Evolutionary conservation across 2,888 invertebrate genomes (phyloP).

Genomic region (Plebejus argus): DNA sequence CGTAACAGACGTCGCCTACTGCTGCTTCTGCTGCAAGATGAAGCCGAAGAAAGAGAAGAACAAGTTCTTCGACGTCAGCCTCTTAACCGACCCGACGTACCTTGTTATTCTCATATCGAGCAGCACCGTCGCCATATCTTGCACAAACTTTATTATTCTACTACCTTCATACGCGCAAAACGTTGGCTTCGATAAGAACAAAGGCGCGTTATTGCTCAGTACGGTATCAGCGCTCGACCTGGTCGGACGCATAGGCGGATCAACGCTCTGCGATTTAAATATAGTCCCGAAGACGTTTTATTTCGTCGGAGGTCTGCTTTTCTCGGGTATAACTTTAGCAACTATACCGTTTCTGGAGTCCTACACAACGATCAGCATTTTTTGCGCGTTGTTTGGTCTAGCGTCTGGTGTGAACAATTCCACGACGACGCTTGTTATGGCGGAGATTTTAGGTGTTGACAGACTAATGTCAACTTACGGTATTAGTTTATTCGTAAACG

Average conservation of each 20-base stretch:
- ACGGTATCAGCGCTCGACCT: conserved; percentile 90
- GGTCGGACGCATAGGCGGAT: conserved; percentile 91
- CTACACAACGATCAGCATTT: conserved; percentile 83
- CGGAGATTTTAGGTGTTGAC: conserved; percentile 92
- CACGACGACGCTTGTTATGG: conserved; percentile 92
- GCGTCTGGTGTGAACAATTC: conserved; percentile 92
- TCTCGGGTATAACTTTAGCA: conserved; percentile 88
- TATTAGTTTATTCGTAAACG: conserved; percentile 92
- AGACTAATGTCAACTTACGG: conserved; percentile 92
- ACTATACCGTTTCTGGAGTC: conserved; percentile 84
- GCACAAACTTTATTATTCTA: conserved; percentile 92
- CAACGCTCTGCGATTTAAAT: conserved; percentile 89
- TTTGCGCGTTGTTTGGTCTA: conserved; percentile 89
- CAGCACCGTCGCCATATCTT: conserved; percentile 92
- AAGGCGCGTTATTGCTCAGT: conserved; percentile 87
- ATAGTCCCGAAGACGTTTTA: conserved; percentile 90
- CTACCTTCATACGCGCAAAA: conserved; percentile 88
- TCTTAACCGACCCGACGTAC: conserved; percentile 89
- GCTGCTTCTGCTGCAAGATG: conserved; percentile 68
- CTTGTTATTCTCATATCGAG: conserved; percentile 90
- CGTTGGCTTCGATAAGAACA: conserved; percentile 85
- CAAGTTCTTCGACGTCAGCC: conserved; percentile 87
- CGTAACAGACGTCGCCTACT: conserved; percentile 72
- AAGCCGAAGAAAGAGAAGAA: conserved; percentile 64
- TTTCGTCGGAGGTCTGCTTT: conserved; percentile 88